Evolutionary conservation across 2,888 invertebrate species (phyloP).

Genomic region (Archips xylosteana): DNA sequence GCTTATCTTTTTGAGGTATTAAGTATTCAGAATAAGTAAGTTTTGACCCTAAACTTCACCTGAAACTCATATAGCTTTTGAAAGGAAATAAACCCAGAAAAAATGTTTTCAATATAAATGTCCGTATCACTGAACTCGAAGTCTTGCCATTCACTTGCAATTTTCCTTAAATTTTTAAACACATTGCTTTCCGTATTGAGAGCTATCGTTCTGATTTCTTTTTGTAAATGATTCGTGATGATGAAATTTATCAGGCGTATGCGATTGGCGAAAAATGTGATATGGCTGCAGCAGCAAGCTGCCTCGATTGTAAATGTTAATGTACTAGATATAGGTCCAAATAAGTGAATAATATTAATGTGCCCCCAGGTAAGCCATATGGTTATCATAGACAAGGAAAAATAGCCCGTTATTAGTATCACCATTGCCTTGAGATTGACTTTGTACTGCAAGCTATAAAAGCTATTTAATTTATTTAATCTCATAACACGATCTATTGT

Average conservation of each 20-base stretch:
- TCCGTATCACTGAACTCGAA: conserved; percentile 17
- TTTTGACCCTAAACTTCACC: too few relatives aligned
- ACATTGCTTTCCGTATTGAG: not conserved
- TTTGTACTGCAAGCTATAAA: conserved; percentile 3
- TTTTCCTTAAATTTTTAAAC: not conserved
- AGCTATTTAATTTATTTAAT: not conserved
- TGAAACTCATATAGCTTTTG: conserved; percentile 32
- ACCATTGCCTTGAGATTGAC: not conserved
- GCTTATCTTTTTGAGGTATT: not conserved
- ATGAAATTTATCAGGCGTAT: conserved; percentile 25
- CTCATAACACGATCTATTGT: conserved; percentile 20
- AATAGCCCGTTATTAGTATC: too few relatives aligned
- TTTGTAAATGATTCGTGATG: conserved; percentile 19
- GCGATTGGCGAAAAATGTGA: conserved; percentile 37
- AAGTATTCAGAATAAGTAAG: too few relatives aligned
- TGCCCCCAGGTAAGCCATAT: not conserved
- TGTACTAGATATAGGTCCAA: not conserved
- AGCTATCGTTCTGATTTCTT: not conserved
- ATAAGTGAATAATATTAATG: conserved; percentile 10
- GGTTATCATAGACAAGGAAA: not conserved
- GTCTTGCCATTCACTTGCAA: conserved; percentile 11
- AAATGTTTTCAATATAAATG: conserved; percentile 28
- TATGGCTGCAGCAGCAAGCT: conserved; percentile 28
- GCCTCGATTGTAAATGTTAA: conserved; percentile 5
- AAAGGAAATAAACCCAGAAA: conserved; percentile 31